A percentile compares a stretch with the other conserved stretches of the same genome.
phyloP scores from a whole-genome alignment of 2,888 invertebrate species.

The Elgonia sp. region DNA sequence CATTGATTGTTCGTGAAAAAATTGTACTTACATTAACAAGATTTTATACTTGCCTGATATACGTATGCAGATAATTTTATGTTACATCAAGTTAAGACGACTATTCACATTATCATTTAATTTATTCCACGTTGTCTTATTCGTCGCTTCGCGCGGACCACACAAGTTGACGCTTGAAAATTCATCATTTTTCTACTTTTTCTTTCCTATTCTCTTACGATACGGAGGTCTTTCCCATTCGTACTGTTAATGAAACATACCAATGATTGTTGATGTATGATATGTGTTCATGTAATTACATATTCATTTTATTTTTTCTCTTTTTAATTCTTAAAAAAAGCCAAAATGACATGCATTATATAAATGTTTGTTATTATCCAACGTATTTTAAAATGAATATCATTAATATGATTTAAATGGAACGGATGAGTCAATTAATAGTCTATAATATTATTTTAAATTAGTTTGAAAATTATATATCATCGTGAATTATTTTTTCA shows the following conservation, averaged over 20 bases:
- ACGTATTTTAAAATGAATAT: slow-evolving; percentile 44
- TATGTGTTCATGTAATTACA: slow-evolving; percentile 62
- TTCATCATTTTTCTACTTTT: slow-evolving; percentile 80
- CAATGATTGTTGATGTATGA: slow-evolving; percentile 67
- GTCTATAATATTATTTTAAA: slow-evolving; percentile 28
- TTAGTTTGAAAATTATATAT: slow-evolving; percentile 21
- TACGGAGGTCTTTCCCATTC: slow-evolving; percentile 54
- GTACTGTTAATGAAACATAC: slow-evolving; percentile 68
- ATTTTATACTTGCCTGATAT: slow-evolving; percentile 52
- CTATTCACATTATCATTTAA: slow-evolving; percentile 74
- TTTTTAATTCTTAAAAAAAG: slow-evolving; percentile 42
- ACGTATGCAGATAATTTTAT: slow-evolving; percentile 69
- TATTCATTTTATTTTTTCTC: slow-evolving; percentile 40
- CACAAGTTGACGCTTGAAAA: slow-evolving; percentile 81
- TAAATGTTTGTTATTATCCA: slow-evolving; percentile 51
- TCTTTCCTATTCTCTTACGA: slow-evolving; percentile 73
- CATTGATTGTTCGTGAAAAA: slow-evolving; percentile 53
- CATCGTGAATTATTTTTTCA: not conserved
- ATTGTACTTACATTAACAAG: slow-evolving; percentile 45
- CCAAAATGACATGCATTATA: slow-evolving; percentile 44
- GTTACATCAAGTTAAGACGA: slow-evolving; percentile 68
- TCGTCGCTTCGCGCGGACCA: slow-evolving; percentile 83
- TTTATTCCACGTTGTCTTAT: slow-evolving; percentile 81
- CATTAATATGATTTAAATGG: slow-evolving; percentile 50
- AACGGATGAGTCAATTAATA: slow-evolving; percentile 48